Evolutionary conservation across 1,140 invertebrate species (phyloP).

Genomic region (Cylas formicarius): DNA sequence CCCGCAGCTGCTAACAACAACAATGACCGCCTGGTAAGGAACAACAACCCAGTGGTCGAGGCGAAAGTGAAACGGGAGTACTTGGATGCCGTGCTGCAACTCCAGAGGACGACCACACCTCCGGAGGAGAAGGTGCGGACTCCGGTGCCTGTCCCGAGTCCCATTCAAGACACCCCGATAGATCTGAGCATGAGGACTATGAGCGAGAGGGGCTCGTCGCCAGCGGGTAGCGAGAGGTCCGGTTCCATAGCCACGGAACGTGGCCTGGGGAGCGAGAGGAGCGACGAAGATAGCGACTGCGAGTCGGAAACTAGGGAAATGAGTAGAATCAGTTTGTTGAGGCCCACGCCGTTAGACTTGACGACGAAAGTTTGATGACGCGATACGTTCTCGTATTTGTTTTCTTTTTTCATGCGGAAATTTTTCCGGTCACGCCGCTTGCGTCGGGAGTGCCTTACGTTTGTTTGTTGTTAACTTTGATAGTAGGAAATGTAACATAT

Average conservation of each 20-base stretch:
- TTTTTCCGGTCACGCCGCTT: background rate
- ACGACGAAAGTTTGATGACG: conserved; percentile 48
- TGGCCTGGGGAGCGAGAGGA: conserved; percentile 47
- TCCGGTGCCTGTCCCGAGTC: conserved; percentile 32
- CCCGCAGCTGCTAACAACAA: conserved; percentile 44
- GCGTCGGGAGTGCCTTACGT: too few relatives aligned
- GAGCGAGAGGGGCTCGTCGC: conserved; percentile 45
- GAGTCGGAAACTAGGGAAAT: conserved; percentile 41
- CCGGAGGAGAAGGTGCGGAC: conserved; percentile 40
- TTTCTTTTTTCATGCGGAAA: background rate
- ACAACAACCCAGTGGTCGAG: conserved; percentile 45
- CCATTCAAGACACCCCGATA: conserved; percentile 64
- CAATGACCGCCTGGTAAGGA: conserved; percentile 50
- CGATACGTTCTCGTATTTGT: background rate
- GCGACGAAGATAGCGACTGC: conserved; percentile 51
- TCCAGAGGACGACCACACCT: conserved; percentile 47
- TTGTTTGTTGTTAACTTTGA: background rate
- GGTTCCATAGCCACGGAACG: conserved; percentile 44
- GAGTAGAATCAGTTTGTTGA: conserved; percentile 47
- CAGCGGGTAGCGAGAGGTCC: conserved; percentile 46
- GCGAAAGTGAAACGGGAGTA: conserved; percentile 61
- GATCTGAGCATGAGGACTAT: conserved; percentile 65
- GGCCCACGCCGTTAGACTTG: conserved; percentile 59
- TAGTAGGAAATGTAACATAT: background rate
- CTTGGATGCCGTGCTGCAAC: conserved; percentile 63